These are phyloP conservation scores for Euplagia quadripunctaria DNA, from an alignment of 2,888 invertebrate genomes.

Conservation along the genomic window DNA sequence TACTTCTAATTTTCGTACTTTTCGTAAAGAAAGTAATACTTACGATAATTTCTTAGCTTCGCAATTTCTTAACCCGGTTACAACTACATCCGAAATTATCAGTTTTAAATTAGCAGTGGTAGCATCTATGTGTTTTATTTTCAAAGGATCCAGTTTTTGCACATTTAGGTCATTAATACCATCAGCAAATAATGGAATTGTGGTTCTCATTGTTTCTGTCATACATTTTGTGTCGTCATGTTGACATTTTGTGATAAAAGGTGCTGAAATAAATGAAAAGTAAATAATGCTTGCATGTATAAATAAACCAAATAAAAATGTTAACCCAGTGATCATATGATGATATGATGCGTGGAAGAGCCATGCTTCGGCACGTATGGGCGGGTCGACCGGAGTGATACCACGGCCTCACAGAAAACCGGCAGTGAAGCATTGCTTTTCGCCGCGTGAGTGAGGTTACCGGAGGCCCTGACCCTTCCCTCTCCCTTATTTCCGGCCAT, in stretches of 20 bases:
- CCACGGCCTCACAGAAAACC: no score
- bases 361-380: no score
- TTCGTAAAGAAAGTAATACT: neutral
- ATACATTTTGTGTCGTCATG: conserved; percentile 64
- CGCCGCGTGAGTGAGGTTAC: no score
- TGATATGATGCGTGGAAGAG: no score
- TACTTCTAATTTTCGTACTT: no score
- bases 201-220: conserved; percentile 54
- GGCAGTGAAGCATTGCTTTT: no score
- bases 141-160: conserved; percentile 62
- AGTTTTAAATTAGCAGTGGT: conserved; percentile 61
- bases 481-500: no score
- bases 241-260: conserved; percentile 65
- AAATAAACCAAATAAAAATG: neutral
- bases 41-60: conserved; percentile 52
- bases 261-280: conserved; percentile 47
- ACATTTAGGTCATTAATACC: conserved; percentile 66
- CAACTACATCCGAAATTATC: conserved; percentile 53
- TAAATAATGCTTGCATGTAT: neutral
- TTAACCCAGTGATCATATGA: neutral
- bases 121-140: conserved; percentile 62
- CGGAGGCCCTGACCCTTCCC: no score
- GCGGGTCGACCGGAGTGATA: no score
- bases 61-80: conserved; percentile 65
- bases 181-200: conserved; percentile 55